Conservation (phyloP, 2,888 invertebrate genomes). For the Dynastes hyllus region DNA sequence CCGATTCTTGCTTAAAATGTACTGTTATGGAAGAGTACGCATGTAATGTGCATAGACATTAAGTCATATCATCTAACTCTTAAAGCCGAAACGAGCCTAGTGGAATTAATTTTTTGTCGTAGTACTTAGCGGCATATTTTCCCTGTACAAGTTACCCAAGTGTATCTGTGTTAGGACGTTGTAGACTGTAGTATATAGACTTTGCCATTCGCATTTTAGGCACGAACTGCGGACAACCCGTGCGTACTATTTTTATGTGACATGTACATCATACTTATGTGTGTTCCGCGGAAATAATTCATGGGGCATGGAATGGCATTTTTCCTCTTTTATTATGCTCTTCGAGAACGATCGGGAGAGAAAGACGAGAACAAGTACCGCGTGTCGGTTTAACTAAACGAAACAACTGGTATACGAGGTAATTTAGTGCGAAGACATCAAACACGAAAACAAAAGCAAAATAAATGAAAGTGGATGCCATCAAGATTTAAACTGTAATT, state of each 20-base stretch:
- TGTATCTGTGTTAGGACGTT: slow-evolving; percentile 17
- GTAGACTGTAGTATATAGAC: slow-evolving; percentile 6
- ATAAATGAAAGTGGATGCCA: slow-evolving; percentile 34
- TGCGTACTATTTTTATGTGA: slow-evolving; percentile 46
- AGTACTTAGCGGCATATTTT: neutral
- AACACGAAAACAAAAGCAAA: slow-evolving; percentile 35
- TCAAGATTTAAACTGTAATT: slow-evolving; percentile 43
- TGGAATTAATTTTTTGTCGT: slow-evolving; percentile 15
- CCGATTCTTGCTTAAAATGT: neutral
- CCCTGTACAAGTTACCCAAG: neutral
- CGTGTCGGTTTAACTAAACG: slow-evolving; percentile 26
- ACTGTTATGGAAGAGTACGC: neutral
- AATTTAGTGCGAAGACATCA: slow-evolving; percentile 47
- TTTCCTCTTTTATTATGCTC: slow-evolving; percentile 19
- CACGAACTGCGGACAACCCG: slow-evolving; percentile 41
- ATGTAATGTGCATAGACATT: neutral
- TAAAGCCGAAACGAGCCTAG: neutral
- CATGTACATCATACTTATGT: slow-evolving; percentile 42
- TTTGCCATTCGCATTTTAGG: slow-evolving; percentile 38
- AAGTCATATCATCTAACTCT: neutral
- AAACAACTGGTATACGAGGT: slow-evolving; percentile 37
- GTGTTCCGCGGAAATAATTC: slow-evolving; percentile 42
- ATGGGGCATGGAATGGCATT: slow-evolving; percentile 13
- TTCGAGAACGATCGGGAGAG: neutral
- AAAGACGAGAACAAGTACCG: slow-evolving; percentile 7